Evolutionary conservation across 2,113 vertebrate species (phyloP), one percentile per base, ranked within the genome.

Genomic region (Halcyon malimbica): DNA sequence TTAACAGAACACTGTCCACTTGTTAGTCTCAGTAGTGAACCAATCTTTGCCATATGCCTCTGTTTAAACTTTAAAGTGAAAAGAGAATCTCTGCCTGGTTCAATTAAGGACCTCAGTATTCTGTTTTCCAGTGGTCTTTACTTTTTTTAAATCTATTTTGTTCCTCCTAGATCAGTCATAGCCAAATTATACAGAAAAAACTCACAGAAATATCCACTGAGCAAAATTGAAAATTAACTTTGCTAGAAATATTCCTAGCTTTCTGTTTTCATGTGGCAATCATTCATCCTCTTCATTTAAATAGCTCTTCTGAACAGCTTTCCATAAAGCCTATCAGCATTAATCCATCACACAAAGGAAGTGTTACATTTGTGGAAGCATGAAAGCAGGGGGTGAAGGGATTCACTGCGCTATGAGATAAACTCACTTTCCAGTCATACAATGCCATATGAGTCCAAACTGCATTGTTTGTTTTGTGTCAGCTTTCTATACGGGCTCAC

Each of bases 61-160:
- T 87, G 12, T 71, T 94, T 93, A 88, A 89, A 85, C 67, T 78
- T 96, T 94, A 86, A 94, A 91, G 51, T 80, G 60, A 91, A 54
- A 60, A 94, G 37, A 62, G 87, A 90, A 42, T 67, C 44, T 78
- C 89, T 95, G 44, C 29, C 59, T 56, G 64, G 33, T 31, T 88
- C 92, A 96, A 67, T 89, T 87, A 83, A 92, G 79, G 83, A 86
- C 48, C 42, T 62, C 81, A 51, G 57, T 89, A 39, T 88, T 91
- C 51, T 88, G 14, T 53, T 86, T 71, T 71, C 15, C 37, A 75
- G 24, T 39, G 42, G 2, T 69, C n/a, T 75, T 69, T 56, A 57
- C 16, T n/a, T 79, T 80, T 69, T 64, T 44, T 13, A 18, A 19
- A 19, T 23, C 5, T 24, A 4, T 35, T 51, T 80, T 67, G 85